Evolutionary conservation across 2,888 invertebrate genomes (phyloP).

Genomic region (Plagodis dolabraria): DNA sequence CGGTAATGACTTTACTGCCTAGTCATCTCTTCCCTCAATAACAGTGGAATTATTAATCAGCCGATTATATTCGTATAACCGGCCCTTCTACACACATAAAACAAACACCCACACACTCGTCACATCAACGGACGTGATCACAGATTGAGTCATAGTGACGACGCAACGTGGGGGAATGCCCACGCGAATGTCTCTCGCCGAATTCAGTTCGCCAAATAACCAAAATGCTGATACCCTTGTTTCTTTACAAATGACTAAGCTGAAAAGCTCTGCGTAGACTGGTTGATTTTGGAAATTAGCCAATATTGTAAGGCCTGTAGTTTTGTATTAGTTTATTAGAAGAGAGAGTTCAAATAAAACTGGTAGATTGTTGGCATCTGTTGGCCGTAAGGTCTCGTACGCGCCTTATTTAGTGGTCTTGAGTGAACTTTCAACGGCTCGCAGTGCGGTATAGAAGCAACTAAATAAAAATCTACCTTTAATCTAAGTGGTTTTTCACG

Average conservation of each 20-base stretch:
- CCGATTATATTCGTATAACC: slow-evolving; percentile 8
- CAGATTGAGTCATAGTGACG: slow-evolving; percentile 17
- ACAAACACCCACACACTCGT: slow-evolving; percentile 20
- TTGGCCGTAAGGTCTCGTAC: slow-evolving; percentile 52
- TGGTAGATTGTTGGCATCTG: slow-evolving; percentile 48
- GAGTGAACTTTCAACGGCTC: slow-evolving; percentile 47
- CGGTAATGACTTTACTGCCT: too few species aligned
- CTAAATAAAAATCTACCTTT: neutral
- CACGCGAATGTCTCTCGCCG: slow-evolving; percentile 20
- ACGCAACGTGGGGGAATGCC: slow-evolving; percentile 27
- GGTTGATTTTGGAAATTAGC: neutral
- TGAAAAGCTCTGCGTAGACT: slow-evolving; percentile 9
- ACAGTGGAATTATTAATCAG: neutral
- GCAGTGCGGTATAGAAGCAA: slow-evolving; percentile 46
- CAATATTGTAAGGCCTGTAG: slow-evolving; percentile 15
- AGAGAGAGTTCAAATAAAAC: slow-evolving; percentile 32
- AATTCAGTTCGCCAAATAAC: slow-evolving; percentile 26
- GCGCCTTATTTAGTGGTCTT: slow-evolving; percentile 62
- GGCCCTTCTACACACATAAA: slow-evolving; percentile 7
- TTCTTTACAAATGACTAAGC: neutral
- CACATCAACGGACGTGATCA: slow-evolving; percentile 3
- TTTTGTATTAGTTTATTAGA: neutral
- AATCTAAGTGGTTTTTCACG: too few species aligned
- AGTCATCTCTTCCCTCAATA: too few species aligned
- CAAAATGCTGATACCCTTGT: slow-evolving; percentile 35